These are phyloP conservation scores for Thecocarcelia acutangulata DNA, from an alignment of 2,888 invertebrate genomes.

Conservation along the genomic window DNA sequence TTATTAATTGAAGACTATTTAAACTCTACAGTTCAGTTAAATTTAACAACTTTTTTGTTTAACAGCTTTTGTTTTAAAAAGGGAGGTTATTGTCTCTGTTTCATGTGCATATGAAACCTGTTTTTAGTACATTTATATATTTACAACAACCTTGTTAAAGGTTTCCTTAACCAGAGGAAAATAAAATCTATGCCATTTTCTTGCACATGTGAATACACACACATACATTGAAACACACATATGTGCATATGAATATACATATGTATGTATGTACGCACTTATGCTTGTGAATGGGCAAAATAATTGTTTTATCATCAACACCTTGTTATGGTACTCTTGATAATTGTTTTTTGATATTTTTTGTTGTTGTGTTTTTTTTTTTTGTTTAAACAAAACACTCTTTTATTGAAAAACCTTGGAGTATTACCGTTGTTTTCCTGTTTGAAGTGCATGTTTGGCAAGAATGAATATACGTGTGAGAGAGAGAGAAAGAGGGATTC, in stretches of 20 bases:
- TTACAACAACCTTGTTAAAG: conserved; percentile 41
- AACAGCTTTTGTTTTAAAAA: conserved; percentile 21
- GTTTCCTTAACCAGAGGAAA: not conserved
- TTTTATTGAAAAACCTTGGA: conserved; percentile 31
- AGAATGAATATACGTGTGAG: not conserved
- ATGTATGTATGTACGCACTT: not conserved
- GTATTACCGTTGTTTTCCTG: conserved; percentile 37
- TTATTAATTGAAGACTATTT: conserved; percentile 62
- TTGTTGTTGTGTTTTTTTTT: not conserved
- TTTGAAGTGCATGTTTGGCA: conserved; percentile 6
- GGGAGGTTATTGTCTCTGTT: conserved; percentile 26
- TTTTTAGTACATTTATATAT: conserved; percentile 9
- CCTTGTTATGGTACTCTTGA: conserved; percentile 46
- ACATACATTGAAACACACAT: not conserved
- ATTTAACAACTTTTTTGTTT: conserved; percentile 58
- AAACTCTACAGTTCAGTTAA: conserved; percentile 43
- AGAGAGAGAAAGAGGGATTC: conserved; percentile 12
- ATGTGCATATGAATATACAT: not conserved
- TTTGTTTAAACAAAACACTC: not conserved
- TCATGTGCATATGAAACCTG: conserved; percentile 29
- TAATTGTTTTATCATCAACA: conserved; percentile 60
- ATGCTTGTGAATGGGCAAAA: conserved; percentile 16
- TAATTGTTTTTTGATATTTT: not conserved
- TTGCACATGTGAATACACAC: not conserved
- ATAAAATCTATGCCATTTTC: conserved; percentile 1